Percentiles rank a stretch among this genome's conserved stretches.
Conservation (phyloP, 2,888 invertebrate genomes). For the Ceramica pisi region DNA sequence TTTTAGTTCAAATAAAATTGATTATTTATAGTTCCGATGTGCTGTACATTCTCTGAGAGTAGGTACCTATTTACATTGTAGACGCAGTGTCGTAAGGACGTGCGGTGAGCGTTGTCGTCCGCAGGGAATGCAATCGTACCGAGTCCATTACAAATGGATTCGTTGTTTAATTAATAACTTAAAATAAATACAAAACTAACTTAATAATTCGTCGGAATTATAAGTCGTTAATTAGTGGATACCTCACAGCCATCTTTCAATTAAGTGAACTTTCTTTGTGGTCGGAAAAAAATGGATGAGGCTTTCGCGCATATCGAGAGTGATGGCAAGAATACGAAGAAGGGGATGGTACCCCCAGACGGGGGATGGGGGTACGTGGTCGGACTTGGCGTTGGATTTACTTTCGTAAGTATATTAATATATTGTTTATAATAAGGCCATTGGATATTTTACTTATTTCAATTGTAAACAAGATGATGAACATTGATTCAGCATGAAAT, state of each 20-base stretch:
- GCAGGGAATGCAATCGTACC: slow-evolving; percentile 50
- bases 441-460: neutral
- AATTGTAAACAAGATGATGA: neutral
- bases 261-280: slow-evolving; percentile 28
- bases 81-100: slow-evolving; percentile 71
- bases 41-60: slow-evolving; percentile 52
- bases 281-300: slow-evolving; percentile 81
- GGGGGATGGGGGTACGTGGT: slow-evolving; percentile 96
- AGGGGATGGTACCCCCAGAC: slow-evolving; percentile 90
- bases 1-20: slow-evolving; percentile 38
- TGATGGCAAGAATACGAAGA: slow-evolving; percentile 66
- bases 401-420: slow-evolving; percentile 92
- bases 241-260: neutral
- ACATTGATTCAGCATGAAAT: slow-evolving; percentile 1
- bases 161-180: slow-evolving; percentile 6
- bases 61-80: slow-evolving; percentile 70
- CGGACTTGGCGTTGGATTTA: slow-evolving; percentile 93
- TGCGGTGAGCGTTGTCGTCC: slow-evolving; percentile 59
- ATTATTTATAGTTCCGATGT: slow-evolving; percentile 42
- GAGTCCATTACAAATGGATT: slow-evolving; percentile 21
- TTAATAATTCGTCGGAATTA: slow-evolving; percentile 1
- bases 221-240: neutral
- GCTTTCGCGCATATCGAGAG: slow-evolving; percentile 85
- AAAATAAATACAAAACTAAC: neutral
- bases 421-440: neutral